Conservation (phyloP, 2,113 vertebrate species). For the Silurus glanis region DNA sequence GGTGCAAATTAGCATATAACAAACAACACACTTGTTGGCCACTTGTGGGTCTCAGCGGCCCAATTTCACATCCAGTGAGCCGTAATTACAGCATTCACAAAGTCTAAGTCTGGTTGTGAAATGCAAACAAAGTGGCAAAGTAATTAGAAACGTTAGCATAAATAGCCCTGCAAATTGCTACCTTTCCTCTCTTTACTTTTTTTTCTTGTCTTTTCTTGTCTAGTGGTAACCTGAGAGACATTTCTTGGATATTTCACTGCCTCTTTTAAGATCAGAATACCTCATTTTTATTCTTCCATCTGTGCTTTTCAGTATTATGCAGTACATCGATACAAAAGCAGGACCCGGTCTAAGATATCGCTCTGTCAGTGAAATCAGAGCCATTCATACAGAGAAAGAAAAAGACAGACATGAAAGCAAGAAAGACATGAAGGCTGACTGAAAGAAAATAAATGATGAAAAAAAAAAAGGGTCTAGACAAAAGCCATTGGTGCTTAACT, state of each 20-base stretch:
- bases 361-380: not conserved
- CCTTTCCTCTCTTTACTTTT: not conserved
- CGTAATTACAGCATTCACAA: conserved; percentile 66
- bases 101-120: conserved; percentile 50
- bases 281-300: not conserved
- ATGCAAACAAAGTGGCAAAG: conserved; percentile 50
- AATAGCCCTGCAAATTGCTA: not conserved
- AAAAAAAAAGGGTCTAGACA: not conserved
- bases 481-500: not conserved
- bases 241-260: not conserved
- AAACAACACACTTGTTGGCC: conserved; percentile 26
- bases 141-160: not conserved
- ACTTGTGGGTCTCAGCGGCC: conserved; percentile 16
- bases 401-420: not conserved
- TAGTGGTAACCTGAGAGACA: not conserved
- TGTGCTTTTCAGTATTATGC: not conserved
- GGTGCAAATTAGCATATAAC: conserved; percentile 5
- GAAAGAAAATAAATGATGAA: not conserved
- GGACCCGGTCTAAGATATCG: not conserved
- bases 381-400: not conserved
- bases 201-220: not conserved
- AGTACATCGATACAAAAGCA: not conserved
- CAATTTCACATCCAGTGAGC: conserved; percentile 40
- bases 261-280: not conserved
- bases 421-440: not conserved